Evolutionary conservation across 2,113 vertebrate species (phyloP).

Genomic region (Ptyas mucosa): DNA sequence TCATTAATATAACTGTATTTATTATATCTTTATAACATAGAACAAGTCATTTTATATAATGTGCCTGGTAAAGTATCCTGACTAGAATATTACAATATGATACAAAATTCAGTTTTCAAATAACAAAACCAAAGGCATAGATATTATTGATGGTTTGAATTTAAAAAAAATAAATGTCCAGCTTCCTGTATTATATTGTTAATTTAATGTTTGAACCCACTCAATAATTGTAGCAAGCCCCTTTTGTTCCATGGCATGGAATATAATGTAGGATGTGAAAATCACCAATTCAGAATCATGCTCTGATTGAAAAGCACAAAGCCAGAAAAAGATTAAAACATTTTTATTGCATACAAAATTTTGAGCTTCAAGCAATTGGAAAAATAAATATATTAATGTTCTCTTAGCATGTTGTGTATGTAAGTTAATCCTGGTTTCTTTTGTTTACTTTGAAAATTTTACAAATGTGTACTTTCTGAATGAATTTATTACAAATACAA

Average conservation of each 20-base stretch:
- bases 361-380: background rate
- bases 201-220: background rate
- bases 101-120: background rate
- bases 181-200: background rate
- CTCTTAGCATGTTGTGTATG: background rate
- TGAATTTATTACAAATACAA: background rate
- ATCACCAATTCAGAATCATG: background rate
- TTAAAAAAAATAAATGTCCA: background rate
- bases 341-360: background rate
- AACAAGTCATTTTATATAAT: background rate
- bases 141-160: slow-evolving; percentile 1
- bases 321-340: background rate
- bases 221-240: background rate
- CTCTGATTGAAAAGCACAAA: background rate
- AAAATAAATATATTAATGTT: background rate
- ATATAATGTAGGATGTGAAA: background rate
- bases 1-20: background rate
- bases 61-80: background rate
- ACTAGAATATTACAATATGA: background rate
- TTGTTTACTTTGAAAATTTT: background rate
- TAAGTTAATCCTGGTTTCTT: background rate
- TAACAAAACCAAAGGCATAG: background rate
- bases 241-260: background rate
- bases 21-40: background rate
- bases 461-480: background rate